phyloP scores from a whole-genome alignment of 2,888 invertebrate species.

The Tachina lurida region DNA sequence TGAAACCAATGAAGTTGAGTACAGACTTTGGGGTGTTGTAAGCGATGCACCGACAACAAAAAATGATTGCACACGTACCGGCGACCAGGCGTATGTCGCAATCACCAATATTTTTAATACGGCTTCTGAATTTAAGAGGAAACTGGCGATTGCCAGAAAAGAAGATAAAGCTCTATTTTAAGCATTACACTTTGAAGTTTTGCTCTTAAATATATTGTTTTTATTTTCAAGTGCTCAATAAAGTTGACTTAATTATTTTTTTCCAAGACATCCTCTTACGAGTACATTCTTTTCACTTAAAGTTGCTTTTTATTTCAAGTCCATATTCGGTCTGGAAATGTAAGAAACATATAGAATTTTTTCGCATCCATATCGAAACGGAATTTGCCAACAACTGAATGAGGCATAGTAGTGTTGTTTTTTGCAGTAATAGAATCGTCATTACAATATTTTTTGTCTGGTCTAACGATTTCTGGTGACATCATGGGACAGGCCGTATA shows the following conservation, averaged over 20 bases:
- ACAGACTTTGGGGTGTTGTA: slow-evolving; percentile 76
- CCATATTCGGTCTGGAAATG: no score
- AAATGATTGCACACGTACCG: slow-evolving; percentile 40
- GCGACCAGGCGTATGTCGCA: slow-evolving; percentile 23
- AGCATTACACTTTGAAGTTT: neutral
- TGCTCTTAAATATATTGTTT: neutral
- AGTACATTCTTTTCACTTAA: no score
- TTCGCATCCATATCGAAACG: no score
- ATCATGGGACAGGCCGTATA: no score
- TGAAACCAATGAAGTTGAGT: slow-evolving; percentile 38
- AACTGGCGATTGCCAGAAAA: slow-evolving; percentile 1
- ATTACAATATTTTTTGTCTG: no score
- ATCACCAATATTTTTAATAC: slow-evolving; percentile 42
- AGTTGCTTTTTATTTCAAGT: no score
- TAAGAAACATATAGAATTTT: no score
- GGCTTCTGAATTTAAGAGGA: neutral
- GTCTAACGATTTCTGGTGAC: no score
- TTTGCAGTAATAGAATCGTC: no score
- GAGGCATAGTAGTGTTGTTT: no score
- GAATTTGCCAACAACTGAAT: no score
- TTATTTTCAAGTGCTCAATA: slow-evolving; percentile 20
- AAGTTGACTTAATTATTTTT: slow-evolving; percentile 3
- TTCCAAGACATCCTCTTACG: no score
- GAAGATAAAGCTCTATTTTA: slow-evolving; percentile 47
- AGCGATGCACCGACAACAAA: slow-evolving; percentile 68